phyloP scores from a whole-genome alignment of 2,797 vertebrate genomes.

The Gymnopithys bicolor region DNA sequence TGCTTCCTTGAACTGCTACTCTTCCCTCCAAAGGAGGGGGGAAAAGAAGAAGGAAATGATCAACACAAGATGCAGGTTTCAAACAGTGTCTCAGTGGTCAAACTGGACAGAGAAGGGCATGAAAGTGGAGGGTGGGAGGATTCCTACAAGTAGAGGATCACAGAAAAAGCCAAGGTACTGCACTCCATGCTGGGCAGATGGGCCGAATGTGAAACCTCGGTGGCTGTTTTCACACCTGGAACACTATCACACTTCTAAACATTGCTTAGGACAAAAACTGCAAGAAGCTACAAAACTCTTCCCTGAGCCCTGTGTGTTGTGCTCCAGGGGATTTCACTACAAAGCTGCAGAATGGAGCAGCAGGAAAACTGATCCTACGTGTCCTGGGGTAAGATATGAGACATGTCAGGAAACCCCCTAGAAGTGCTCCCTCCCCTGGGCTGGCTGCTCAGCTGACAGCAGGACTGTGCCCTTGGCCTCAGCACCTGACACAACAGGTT shows the following conservation, averaged over 20 bases:
- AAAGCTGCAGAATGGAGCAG: not conserved
- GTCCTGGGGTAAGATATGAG: not conserved
- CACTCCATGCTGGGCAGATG: accelerated
- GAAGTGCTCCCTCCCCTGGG: not conserved
- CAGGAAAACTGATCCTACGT: not conserved
- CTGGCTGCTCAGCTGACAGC: not conserved
- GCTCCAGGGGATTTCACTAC: not conserved
- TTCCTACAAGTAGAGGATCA: not conserved
- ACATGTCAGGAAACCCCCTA: not conserved
- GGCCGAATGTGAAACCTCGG: not conserved
- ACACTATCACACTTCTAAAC: not conserved
- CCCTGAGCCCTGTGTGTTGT: no score
- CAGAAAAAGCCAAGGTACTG: not conserved
- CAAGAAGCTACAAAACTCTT: not conserved
- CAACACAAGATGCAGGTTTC: not conserved
- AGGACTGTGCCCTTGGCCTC: not conserved
- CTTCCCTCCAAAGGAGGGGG: not conserved
- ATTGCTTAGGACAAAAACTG: not conserved
- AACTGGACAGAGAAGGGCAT: not conserved
- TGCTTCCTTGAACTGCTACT: not conserved
- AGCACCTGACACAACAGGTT: not conserved
- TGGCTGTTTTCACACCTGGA: not conserved
- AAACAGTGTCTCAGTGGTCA: not conserved
- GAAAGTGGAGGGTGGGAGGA: not conserved
- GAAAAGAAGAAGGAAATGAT: not conserved